Conservation (phyloP, 2,113 vertebrate genomes). For the Caracal caracal region DNA sequence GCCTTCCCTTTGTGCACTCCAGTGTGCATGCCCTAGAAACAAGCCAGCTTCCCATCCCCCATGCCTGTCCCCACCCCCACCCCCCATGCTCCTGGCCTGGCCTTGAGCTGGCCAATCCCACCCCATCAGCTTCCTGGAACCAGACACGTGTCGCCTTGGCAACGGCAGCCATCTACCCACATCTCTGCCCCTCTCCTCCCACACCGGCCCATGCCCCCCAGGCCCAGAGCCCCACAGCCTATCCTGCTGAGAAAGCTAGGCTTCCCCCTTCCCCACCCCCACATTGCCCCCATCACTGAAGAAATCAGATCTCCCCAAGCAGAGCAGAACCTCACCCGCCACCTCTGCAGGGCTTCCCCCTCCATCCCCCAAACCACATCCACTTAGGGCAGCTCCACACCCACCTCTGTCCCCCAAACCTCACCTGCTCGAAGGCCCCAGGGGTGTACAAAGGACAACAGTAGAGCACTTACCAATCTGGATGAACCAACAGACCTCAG, state of each 20-base stretch:
- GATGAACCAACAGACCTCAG: background rate
- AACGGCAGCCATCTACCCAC: background rate
- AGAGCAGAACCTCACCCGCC: background rate
- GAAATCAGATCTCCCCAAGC: conserved; percentile 45
- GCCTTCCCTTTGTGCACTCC: background rate
- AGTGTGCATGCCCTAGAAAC: background rate
- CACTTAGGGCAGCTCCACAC: background rate
- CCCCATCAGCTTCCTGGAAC: conserved; percentile 32
- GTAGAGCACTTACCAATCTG: conserved; percentile 61
- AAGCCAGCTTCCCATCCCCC: background rate
- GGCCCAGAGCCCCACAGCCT: background rate
- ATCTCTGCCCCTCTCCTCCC: background rate
- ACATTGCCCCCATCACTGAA: background rate
- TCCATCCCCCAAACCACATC: conserved; percentile 65
- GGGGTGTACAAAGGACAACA: background rate
- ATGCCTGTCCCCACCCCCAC: background rate
- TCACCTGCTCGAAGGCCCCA: background rate
- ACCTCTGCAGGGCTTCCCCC: conserved; percentile 61
- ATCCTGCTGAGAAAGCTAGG: conserved; percentile 1
- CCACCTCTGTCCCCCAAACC: conserved; percentile 12
- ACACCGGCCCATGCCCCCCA: background rate
- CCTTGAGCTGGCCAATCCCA: background rate
- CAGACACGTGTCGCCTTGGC: background rate
- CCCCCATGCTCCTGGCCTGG: background rate
- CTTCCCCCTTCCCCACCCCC: conserved; percentile 38